Conservation (phyloP, 1,140 invertebrate species). For the Lepidurus packardi region DNA sequence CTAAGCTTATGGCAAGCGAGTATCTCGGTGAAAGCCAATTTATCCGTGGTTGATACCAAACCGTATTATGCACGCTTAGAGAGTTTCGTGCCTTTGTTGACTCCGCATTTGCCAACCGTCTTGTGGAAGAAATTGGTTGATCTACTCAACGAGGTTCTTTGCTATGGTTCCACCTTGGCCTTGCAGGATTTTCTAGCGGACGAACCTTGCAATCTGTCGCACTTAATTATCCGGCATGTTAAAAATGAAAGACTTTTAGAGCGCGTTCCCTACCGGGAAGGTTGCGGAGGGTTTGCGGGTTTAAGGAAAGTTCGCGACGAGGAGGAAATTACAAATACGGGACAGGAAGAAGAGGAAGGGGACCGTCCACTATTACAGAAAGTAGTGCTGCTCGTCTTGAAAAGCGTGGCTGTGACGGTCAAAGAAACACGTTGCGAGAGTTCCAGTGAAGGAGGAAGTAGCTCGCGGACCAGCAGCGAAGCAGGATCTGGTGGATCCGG, state of each 20-base stretch:
- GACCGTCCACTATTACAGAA: conserved; percentile 68
- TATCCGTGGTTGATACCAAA: conserved; percentile 79
- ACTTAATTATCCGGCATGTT: conserved; percentile 73
- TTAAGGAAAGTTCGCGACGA: conserved; percentile 46
- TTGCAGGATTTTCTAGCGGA: conserved; percentile 77
- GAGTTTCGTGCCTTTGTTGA: conserved; percentile 66
- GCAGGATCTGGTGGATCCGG: conserved; percentile 54
- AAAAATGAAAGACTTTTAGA: conserved; percentile 74
- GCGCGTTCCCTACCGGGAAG: conserved; percentile 53
- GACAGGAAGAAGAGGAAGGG: conserved; percentile 42
- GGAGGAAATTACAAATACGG: neutral
- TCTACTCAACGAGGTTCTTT: conserved; percentile 79
- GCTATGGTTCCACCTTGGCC: conserved; percentile 80
- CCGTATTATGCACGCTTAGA: conserved; percentile 79
- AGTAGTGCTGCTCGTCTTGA: conserved; percentile 73
- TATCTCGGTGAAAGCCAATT: conserved; percentile 83
- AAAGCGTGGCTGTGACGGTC: conserved; percentile 81
- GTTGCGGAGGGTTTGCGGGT: conserved; percentile 51
- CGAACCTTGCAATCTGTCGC: conserved; percentile 76
- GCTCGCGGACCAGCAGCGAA: conserved; percentile 44
- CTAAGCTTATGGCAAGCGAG: conserved; percentile 79
- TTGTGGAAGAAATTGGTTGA: conserved; percentile 77
- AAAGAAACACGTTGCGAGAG: conserved; percentile 74
- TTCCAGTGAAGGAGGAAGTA: conserved; percentile 56
- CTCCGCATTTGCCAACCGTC: conserved; percentile 63